These are phyloP conservation scores for Myotis brandtii DNA, from an alignment of 2,113 vertebrate species.

Conservation along the genomic window DNA sequence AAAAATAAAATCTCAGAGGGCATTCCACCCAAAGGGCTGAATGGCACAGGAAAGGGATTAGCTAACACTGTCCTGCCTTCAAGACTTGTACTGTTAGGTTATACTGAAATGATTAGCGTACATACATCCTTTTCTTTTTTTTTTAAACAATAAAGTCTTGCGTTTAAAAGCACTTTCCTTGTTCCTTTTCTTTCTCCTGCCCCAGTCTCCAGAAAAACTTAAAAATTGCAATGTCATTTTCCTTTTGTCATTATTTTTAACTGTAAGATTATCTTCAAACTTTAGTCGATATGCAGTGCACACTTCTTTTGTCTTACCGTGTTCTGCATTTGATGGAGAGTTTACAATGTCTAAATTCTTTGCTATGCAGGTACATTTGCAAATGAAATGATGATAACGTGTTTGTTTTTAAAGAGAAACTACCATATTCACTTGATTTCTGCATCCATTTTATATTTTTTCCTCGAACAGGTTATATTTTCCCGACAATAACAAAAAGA, in stretches of 20 bases:
- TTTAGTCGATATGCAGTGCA: neutral
- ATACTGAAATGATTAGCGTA: neutral
- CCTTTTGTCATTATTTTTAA: neutral
- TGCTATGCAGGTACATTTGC: conserved; percentile 26
- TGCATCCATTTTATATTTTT: conserved; percentile 14
- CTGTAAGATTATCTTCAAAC: conserved; percentile 31
- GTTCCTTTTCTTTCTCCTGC: conserved; percentile 21
- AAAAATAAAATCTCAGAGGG: neutral
- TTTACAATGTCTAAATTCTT: conserved; percentile 10
- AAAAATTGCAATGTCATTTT: neutral
- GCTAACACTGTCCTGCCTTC: neutral
- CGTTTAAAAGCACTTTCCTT: neutral
- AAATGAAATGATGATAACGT: conserved; percentile 28
- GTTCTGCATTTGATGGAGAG: neutral
- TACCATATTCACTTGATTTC: neutral
- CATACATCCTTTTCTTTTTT: neutral
- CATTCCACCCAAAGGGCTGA: neutral
- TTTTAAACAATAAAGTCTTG: conserved; percentile 35
- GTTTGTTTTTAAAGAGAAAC: neutral
- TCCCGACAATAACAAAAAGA: neutral
- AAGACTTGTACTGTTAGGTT: neutral
- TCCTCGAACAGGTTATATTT: conserved; percentile 22
- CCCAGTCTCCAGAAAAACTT: conserved; percentile 34
- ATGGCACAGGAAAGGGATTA: conserved; percentile 13
- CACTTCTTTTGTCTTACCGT: conserved; percentile 51